A percentile compares a stretch with the other conserved stretches of the same genome.
These are phyloP conservation scores for Luffia ferchaultella DNA, from an alignment of 2,888 invertebrate species.

Conservation along the genomic window DNA sequence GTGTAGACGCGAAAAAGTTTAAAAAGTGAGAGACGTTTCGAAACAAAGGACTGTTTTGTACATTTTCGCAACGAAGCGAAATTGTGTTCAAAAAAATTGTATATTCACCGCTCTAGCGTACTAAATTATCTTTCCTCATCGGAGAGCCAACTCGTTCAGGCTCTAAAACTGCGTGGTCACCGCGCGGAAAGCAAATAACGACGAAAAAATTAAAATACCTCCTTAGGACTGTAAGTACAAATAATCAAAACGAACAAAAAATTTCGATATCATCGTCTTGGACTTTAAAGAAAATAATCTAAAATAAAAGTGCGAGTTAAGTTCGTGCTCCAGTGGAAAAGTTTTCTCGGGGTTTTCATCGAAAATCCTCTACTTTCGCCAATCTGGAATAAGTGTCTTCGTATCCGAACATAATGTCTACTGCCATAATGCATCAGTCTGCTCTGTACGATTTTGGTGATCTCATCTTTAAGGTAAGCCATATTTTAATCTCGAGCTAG, in stretches of 20 bases:
- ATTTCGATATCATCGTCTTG: background rate
- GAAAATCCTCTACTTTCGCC: constrained; percentile 25
- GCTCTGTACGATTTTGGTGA: constrained; percentile 80
- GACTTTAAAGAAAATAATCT: background rate
- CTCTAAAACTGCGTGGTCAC: constrained; percentile 47
- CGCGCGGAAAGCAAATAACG: constrained; percentile 55
- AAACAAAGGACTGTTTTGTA: constrained; percentile 66
- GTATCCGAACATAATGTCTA: constrained; percentile 71
- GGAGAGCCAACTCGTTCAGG: constrained; percentile 52
- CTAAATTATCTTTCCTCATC: constrained; percentile 36
- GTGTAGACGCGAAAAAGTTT: constrained; percentile 50
- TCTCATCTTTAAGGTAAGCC: constrained; percentile 74
- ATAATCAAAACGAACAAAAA: too few species aligned
- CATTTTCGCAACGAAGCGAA: constrained; percentile 63
- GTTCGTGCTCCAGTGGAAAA: constrained; percentile 54
- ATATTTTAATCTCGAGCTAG: constrained; percentile 7
- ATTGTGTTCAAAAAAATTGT: constrained; percentile 54
- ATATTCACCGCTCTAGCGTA: constrained; percentile 34
- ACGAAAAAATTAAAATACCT: constrained; percentile 19
- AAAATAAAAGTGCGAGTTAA: background rate
- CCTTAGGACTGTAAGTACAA: constrained; percentile 24
- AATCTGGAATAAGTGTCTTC: constrained; percentile 57
- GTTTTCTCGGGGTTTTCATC: constrained; percentile 36
- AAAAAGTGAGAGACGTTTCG: constrained; percentile 54
- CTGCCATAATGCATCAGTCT: constrained; percentile 79